Base-by-base conservation (phyloP, 1,140 invertebrate species). In the Anastrepha ludens region DNA sequence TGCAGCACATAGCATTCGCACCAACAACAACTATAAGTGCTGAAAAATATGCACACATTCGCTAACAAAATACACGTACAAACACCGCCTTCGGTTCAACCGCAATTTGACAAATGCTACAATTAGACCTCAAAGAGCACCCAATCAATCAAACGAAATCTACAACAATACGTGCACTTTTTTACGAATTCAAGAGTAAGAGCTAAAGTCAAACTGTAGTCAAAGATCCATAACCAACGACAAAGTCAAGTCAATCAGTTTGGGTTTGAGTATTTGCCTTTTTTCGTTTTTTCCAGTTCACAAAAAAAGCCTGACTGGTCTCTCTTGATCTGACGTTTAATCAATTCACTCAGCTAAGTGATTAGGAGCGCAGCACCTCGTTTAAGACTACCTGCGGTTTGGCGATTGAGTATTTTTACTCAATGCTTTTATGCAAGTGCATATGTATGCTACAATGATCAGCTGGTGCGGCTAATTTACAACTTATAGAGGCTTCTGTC, bases 41-140 rank as follows among this genome's bases (percentile, higher is more conserved):
- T 29, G 29, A 29, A n/a, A n/a, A 20, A 64, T 6, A 64, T 20
- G 17, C 3, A 64, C 20, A 4, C 2, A 58, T 58, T 58, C 55
- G 13, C 55, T 58, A 8, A 58, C 55, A 58, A 29, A 29, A 64
- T 1, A 2, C 3, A 20, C 17, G 3, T 64, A 3, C 62, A 67
- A 6, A 20, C 64, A 8, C 29, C n/a, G 29, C 39, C 64, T 11
- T 39, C 29, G 64, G 29, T 39, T 67, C 39, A 39, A 67, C 64
- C 64, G 20, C 64, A 67, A 67, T 67, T 67, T 67, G 64, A 67
- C 64, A 67, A 67, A 67, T 67, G 64, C 13, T 67, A 29, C 29
- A 39, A 67, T 67, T 67, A 67, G 64, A 67, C 7, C 64, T 67
- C 29, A 67, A 67, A 67, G 64, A 67, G 64, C 64, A 67, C 9